Evolutionary conservation across 2,797 vertebrate species (phyloP), one percentile per base, ranked within the genome.

Genomic region (Halcyon badia): DNA sequence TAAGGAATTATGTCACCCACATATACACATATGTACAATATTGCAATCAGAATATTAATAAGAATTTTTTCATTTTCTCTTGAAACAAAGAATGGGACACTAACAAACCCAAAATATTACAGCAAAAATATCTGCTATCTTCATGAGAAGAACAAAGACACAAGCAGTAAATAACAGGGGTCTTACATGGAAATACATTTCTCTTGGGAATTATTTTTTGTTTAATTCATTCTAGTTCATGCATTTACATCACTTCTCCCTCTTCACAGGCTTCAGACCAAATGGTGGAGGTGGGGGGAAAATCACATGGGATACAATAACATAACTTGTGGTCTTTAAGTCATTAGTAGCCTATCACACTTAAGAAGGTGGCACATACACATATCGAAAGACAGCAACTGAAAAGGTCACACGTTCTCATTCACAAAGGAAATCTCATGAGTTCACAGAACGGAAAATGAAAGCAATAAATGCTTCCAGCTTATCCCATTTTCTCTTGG

Each of bases 81-180:
- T 65, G 49, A 88, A 94, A 91, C 49, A 81, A 87, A 83, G 79
- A 72, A 70, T 1, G 10, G 20, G 58, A 65, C 46, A 37, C 5
- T 56, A 71, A 89, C 16, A 94, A 75, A 86, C 25, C 20, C 4
- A 11, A 82, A 91, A 54, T 26, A 88, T 62, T 65, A 73, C 68
- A 86, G 54, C 14, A 88, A 69, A 91, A 54, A 20, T 42, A 19
- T 87, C 46, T 60, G 18, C 39, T 61, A n/a, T 39, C 41, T 89
- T 91, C 39, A 68, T 49, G n/a, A 94, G 48, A 42, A 87, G 75
- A 96, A 87, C 56, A 77, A 79, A 85, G 57, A 65, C 33, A 56
- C 0, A 3, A 92, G 31, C 56, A 83, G 75, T 73, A 87, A 87
- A 68, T 48, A 86, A 51, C 54, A 81, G 1, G 49, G 76, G 13